Evolutionary conservation across 2,797 vertebrate genomes (phyloP).

Genomic region (Parambassis ranga): DNA sequence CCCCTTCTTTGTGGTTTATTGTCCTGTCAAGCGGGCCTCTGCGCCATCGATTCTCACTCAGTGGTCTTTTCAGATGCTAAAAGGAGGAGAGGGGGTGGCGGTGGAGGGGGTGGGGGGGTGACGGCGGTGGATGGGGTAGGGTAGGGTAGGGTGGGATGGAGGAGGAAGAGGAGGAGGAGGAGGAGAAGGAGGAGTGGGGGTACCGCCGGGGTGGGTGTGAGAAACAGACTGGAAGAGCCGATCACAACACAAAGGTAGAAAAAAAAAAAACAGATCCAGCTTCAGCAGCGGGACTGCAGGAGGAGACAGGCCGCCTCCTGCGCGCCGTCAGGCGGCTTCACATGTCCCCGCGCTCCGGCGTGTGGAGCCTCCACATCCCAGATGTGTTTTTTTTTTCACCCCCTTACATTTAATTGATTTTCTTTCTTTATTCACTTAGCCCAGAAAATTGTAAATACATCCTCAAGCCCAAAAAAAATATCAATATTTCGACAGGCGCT

Average conservation of each 20-base stretch:
- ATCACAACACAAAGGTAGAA: conserved; percentile 83
- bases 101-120: conserved; percentile 55
- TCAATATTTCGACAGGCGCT: conserved; percentile 24
- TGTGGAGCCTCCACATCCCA: conserved; percentile 2
- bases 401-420: conserved; percentile 7
- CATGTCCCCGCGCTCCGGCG: conserved; percentile 21
- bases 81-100: conserved; percentile 73
- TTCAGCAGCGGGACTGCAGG: conserved; percentile 18
- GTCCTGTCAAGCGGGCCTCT: conserved; percentile 87
- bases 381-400: background rate
- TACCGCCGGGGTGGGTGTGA: conserved; percentile 74
- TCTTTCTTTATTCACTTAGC: background rate
- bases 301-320: conserved; percentile 38
- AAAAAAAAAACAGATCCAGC: conserved; percentile 30
- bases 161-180: conserved; percentile 33
- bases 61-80: conserved; percentile 86
- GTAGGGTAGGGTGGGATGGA: conserved; percentile 61
- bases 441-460: conserved; percentile 2
- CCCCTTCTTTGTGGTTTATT: conserved; percentile 88
- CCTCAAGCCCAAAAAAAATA: conserved; percentile 1
- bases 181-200: conserved; percentile 14
- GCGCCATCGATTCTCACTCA: conserved; percentile 87
- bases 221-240: conserved; percentile 77
- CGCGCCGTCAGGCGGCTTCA: conserved; percentile 43
- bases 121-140: conserved; percentile 56